Base-by-base conservation (phyloP, 2,888 invertebrate species). In the Dichetophora obliterata region DNA sequence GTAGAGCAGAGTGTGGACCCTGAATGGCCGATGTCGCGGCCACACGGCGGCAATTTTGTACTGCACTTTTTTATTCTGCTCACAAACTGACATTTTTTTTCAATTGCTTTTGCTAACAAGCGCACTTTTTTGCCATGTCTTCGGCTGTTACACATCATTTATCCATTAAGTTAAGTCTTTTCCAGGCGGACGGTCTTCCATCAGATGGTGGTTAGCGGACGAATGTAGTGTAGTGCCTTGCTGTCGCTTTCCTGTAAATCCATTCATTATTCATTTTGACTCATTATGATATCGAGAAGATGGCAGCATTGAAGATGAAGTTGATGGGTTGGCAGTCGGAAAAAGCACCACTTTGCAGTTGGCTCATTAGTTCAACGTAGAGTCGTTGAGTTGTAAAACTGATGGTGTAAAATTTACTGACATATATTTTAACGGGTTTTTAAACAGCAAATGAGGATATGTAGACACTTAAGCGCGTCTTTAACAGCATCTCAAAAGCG, bases 141-240 rank as follows among this genome's bases (percentile, higher is more conserved):
- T 6, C 43, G 48, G 74, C 54, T 50, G 65, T 54, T 54, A 66
- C 74, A 74, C 74, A 74, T 74, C 66, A 74, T 74, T 74, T 74
- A 66, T 65, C 66, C 54, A 66, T 66, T 74, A 73, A 43, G 16
- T 61, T 48, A 22, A 27, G 48, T 48, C 37, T 27, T 19, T 27
- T 63, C 16, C 43, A 61, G 24, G 34, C 54, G 19, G 34, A 31
- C 19, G 27, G 27, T 43, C 73, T 27, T n/a, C 59, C 37, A 71
- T 52, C 70, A 31, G 61, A 24, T 31, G 71, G 4, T 37, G 52
- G 52, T 11, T 24, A 27, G 57, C 5, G 3, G 70, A 66, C 66
- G 66, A 48, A 66, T 24, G 9, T 1, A 24, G 24, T 27, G 68
- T 6, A n/a, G 43, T 37, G 37, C 6, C 37, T 31, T 11, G 43